phyloP scores from a whole-genome alignment of 2,888 invertebrate genomes.

The Labia minor region DNA sequence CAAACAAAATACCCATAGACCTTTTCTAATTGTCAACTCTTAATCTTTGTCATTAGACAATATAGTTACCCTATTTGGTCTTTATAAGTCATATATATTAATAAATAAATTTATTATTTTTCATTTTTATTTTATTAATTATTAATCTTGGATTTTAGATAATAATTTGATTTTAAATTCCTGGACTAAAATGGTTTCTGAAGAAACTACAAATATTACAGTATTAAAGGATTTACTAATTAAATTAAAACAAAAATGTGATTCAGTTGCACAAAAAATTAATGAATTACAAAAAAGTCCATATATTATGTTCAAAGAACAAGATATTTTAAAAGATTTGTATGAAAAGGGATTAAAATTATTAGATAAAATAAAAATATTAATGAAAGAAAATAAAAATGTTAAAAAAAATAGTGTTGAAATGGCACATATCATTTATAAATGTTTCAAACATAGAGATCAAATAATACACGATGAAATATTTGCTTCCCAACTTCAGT shows the following conservation, averaged over 20 bases:
- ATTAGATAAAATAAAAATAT: slow-evolving; percentile 39
- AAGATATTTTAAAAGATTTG: slow-evolving; percentile 8
- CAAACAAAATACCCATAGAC: too few species aligned
- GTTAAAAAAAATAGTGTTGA: slow-evolving; percentile 41
- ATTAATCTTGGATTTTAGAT: too few species aligned
- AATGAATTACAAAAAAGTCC: slow-evolving; percentile 22
- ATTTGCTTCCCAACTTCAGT: not conserved
- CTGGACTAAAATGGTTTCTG: slow-evolving; percentile 23
- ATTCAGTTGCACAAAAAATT: slow-evolving; percentile 20
- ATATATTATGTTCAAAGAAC: not conserved
- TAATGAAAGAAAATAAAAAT: slow-evolving; percentile 38
- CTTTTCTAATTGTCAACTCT: too few species aligned
- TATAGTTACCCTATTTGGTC: too few species aligned
- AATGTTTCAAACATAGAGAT: slow-evolving; percentile 44
- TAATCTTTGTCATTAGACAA: too few species aligned
- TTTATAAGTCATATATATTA: too few species aligned
- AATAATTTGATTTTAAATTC: slow-evolving; percentile 20
- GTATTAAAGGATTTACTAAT: slow-evolving; percentile 20
- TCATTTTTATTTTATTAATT: too few species aligned
- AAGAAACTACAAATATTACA: slow-evolving; percentile 17
- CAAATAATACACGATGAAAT: slow-evolving; percentile 36
- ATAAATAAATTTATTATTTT: too few species aligned
- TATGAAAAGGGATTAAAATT: slow-evolving; percentile 38
- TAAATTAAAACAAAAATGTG: slow-evolving; percentile 20
- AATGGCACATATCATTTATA: slow-evolving; percentile 46